Evolutionary conservation across 2,113 vertebrate species (phyloP).

Genomic region (Pelodiscus sinensis): DNA sequence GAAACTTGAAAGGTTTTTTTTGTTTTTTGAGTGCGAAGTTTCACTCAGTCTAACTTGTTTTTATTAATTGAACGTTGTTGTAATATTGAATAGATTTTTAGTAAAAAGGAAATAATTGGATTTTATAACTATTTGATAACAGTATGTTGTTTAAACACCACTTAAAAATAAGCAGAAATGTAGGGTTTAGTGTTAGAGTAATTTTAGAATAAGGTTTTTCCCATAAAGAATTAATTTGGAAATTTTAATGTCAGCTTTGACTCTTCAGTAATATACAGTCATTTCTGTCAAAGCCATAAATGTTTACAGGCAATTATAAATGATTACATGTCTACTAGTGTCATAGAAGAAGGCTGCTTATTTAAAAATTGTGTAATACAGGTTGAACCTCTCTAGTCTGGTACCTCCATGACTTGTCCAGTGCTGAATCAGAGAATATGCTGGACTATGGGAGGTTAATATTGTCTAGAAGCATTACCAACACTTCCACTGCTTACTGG

Average conservation of each 20-base stretch:
- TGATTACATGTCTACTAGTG: not conserved
- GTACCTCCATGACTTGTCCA: too few relatives aligned
- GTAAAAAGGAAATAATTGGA: not conserved
- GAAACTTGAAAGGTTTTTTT: not conserved
- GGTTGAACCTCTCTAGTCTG: too few relatives aligned
- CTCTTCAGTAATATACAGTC: not conserved
- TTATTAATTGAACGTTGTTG: not conserved
- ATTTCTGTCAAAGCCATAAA: not conserved
- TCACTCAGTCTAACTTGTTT: not conserved
- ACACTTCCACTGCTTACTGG: too few relatives aligned
- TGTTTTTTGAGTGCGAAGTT: not conserved
- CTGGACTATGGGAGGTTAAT: too few relatives aligned
- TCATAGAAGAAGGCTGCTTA: not conserved
- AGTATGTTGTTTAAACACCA: not conserved
- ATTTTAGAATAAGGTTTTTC: not conserved
- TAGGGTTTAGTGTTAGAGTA: not conserved
- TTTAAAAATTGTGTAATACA: not conserved
- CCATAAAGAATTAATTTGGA: not conserved
- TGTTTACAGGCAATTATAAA: not conserved
- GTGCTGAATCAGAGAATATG: too few relatives aligned
- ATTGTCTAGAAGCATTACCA: too few relatives aligned
- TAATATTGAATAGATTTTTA: not conserved
- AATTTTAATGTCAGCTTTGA: slow-evolving; percentile 1
- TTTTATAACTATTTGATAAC: not conserved
- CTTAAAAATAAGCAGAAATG: not conserved